Conservation (phyloP, 1,140 invertebrate species). For the Holotrichia oblita region DNA sequence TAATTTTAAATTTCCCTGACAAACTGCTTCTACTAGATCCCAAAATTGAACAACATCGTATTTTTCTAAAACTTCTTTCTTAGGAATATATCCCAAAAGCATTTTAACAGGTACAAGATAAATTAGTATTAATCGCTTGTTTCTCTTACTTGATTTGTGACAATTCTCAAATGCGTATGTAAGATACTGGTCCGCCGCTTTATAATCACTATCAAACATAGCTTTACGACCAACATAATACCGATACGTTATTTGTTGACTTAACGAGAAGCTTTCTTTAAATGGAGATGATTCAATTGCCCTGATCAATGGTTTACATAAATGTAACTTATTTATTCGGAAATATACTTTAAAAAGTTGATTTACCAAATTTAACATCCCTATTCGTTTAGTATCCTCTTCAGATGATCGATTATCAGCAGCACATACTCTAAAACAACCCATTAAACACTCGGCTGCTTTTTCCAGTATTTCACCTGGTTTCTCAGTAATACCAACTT, state of each 20-base stretch:
- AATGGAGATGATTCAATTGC: slow-evolving; percentile 92
- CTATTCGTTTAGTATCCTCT: slow-evolving; percentile 92
- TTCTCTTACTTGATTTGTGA: slow-evolving; percentile 81
- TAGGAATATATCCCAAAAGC: slow-evolving; percentile 93
- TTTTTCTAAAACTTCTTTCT: slow-evolving; percentile 79
- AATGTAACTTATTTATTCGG: slow-evolving; percentile 94
- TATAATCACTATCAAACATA: slow-evolving; percentile 98
- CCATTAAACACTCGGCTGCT: slow-evolving; percentile 93
- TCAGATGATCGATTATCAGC: slow-evolving; percentile 90
- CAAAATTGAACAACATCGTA: slow-evolving; percentile 92
- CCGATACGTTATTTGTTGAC: slow-evolving; percentile 93
- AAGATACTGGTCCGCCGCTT: slow-evolving; percentile 89
- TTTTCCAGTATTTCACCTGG: slow-evolving; percentile 88
- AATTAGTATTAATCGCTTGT: slow-evolving; percentile 93
- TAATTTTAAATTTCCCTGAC: slow-evolving; percentile 85
- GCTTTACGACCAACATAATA: slow-evolving; percentile 97
- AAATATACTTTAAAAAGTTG: slow-evolving; percentile 99
- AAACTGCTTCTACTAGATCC: slow-evolving; percentile 87
- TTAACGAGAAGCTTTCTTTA: slow-evolving; percentile 87
- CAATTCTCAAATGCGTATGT: slow-evolving; percentile 94
- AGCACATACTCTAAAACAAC: slow-evolving; percentile 94
- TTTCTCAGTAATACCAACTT: slow-evolving; percentile 62
- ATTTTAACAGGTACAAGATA: slow-evolving; percentile 98
- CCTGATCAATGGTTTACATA: slow-evolving; percentile 95
- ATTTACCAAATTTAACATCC: slow-evolving; percentile 96